Conservation (phyloP, 2,797 vertebrate genomes). For the Danio tinwini region DNA sequence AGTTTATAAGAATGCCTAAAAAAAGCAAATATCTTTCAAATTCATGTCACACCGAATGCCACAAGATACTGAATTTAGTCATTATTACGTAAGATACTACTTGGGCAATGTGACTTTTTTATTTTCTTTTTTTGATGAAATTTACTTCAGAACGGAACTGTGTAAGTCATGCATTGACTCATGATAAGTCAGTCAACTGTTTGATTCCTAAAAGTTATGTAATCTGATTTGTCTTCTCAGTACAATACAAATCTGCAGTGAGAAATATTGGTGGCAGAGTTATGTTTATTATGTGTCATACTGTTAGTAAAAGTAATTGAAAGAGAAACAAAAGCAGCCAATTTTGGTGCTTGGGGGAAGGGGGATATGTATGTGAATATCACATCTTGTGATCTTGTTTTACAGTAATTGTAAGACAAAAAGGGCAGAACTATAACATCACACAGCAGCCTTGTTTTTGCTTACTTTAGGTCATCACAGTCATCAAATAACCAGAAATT, state of each 20-base stretch:
- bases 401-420: too few species aligned
- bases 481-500: too few species aligned
- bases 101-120: neutral
- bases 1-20: neutral
- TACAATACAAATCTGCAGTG: neutral
- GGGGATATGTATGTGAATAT: too few species aligned
- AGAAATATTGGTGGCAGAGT: neutral
- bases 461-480: too few species aligned
- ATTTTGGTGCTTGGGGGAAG: neutral
- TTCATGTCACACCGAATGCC: neutral
- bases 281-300: slow-evolving; percentile 4
- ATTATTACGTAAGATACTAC: slow-evolving; percentile 21
- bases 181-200: slow-evolving; percentile 1
- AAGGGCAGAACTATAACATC: too few species aligned
- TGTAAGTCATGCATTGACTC: slow-evolving; percentile 25
- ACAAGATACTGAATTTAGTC: neutral
- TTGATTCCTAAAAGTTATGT: slow-evolving; percentile 23
- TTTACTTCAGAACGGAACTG: neutral
- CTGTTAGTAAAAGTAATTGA: neutral
- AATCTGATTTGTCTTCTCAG: slow-evolving; percentile 1
- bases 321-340: neutral
- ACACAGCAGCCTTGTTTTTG: too few species aligned
- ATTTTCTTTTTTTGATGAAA: neutral
- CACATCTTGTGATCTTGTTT: too few species aligned
- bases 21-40: neutral